A percentile compares a stretch with the other conserved stretches of the same genome.
phyloP scores from a whole-genome alignment of 2,888 invertebrate genomes.

The Acleris cristana region DNA sequence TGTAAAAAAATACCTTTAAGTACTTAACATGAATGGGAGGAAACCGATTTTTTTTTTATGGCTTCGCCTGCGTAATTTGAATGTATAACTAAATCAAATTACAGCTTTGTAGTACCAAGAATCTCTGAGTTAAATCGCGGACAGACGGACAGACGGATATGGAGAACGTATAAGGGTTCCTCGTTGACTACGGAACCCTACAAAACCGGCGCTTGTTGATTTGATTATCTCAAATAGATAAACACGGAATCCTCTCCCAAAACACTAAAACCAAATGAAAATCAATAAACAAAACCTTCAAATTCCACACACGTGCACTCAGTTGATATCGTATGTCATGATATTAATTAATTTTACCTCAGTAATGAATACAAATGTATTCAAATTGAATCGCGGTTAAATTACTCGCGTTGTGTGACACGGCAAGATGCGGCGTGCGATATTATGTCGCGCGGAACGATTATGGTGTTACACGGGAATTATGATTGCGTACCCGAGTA shows the following conservation, averaged over 20 bases:
- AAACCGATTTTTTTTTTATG: no score
- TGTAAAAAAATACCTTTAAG: no score
- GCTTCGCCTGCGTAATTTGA: no score
- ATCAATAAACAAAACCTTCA: slow-evolving; percentile 8
- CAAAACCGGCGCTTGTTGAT: no score
- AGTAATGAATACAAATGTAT: slow-evolving; percentile 64
- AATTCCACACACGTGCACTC: slow-evolving; percentile 7
- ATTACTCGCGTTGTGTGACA: slow-evolving; percentile 50
- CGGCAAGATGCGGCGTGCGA: slow-evolving; percentile 28
- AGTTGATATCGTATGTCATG: slow-evolving; percentile 39
- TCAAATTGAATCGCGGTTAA: slow-evolving; percentile 70
- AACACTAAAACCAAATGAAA: background rate
- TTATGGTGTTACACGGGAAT: slow-evolving; percentile 15
- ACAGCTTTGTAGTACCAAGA: no score
- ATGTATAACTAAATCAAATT: no score
- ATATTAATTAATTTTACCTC: slow-evolving; percentile 60
- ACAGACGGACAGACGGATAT: no score
- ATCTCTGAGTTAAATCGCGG: no score
- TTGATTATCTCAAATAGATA: no score
- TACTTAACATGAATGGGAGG: no score
- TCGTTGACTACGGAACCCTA: no score
- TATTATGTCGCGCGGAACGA: slow-evolving; percentile 8
- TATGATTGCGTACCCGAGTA: slow-evolving; percentile 12
- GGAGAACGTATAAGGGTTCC: no score
- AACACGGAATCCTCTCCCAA: background rate